phyloP scores from a whole-genome alignment of 2,113 vertebrate genomes.

The Menura novaehollandiae region DNA sequence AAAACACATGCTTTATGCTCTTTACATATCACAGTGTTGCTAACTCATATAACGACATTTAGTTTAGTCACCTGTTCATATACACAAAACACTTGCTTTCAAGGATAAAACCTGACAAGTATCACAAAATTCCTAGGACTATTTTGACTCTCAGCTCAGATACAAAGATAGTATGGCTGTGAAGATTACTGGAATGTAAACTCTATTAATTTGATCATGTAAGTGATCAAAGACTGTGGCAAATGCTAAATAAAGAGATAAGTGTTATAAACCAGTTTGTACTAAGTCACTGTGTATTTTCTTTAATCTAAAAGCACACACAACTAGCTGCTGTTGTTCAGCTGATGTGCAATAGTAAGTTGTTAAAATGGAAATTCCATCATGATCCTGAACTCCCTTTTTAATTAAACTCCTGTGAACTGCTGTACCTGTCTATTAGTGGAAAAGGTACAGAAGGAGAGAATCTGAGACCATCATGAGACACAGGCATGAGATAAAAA shows the following conservation, averaged over 20 bases:
- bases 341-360: not conserved
- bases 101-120: not conserved
- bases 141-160: not conserved
- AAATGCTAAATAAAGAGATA: not conserved
- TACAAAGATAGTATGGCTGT: not conserved
- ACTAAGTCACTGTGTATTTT: not conserved
- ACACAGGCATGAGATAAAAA: not conserved
- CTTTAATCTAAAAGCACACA: not conserved
- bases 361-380: not conserved
- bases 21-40: not conserved
- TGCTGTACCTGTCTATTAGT: not conserved
- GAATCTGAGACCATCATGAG: not conserved
- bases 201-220: not conserved
- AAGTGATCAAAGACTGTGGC: not conserved
- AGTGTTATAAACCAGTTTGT: not conserved
- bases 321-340: not conserved
- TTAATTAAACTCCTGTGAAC: not conserved
- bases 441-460: not conserved
- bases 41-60: not conserved
- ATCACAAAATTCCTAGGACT: not conserved
- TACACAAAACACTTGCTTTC: not conserved
- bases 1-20: not conserved
- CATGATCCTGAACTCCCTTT: not conserved
- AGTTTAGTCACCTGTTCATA: not conserved
- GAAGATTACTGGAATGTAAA: not conserved